Conservation (phyloP, 2,888 invertebrate genomes). For the Eubasilissa splendida region DNA sequence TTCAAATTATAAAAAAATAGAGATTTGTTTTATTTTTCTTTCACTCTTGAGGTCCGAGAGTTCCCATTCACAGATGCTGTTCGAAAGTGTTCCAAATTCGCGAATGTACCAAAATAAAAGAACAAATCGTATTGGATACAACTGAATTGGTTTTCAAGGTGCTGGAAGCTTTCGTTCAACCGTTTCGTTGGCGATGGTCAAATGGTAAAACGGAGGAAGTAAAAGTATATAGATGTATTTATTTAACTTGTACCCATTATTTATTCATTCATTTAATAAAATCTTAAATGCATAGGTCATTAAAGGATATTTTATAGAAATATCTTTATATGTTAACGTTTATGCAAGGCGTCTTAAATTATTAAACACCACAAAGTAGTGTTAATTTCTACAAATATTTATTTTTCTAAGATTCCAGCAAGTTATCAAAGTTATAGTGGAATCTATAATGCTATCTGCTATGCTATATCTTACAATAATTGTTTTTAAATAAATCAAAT, state of each 20-base stretch:
- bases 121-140: constrained; percentile 10
- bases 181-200: background rate
- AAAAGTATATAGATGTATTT: background rate
- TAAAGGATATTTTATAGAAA: no score
- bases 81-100: constrained; percentile 17
- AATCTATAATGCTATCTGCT: no score
- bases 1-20: background rate
- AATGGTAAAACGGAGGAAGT: constrained; percentile 3
- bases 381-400: no score
- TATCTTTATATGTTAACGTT: no score
- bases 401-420: no score
- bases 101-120: background rate
- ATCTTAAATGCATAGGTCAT: no score
- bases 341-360: no score
- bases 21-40: constrained; percentile 20
- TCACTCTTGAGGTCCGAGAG: constrained; percentile 10
- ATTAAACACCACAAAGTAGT: no score
- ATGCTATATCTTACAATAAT: no score
- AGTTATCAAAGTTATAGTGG: no score
- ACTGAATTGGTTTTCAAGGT: constrained; percentile 14
- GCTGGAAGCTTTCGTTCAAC: background rate
- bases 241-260: background rate
- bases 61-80: constrained; percentile 21
- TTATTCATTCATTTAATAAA: background rate
- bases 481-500: no score